Evolutionary conservation across 2,113 vertebrate species (phyloP), one percentile per base, ranked within the genome.

Genomic region (Phalacrocorax aristotelis): DNA sequence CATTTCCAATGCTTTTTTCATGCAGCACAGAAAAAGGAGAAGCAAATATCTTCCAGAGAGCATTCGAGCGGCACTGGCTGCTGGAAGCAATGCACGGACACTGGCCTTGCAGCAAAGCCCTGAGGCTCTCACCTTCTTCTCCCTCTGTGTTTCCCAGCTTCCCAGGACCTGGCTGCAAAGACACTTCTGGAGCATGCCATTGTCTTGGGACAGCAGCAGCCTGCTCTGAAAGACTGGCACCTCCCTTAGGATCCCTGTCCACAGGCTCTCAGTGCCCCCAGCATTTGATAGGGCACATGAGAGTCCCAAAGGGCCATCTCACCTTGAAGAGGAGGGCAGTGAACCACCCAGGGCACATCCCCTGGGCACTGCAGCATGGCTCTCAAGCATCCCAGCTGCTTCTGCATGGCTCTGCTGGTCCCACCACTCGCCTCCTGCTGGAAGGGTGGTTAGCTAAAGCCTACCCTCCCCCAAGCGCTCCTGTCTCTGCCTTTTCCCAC

Each of bases 11-110:
- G 44, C 3, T 58, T 58, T 57, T 54, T 25, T 62, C 42, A 27
- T 2, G 2, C 27, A 46, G 27, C 8, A 5, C 19, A 9, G 32
- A 26, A 58, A 83, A 52, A 78, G 38, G 32, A 90, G 40, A 23
- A 58, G 19, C 2, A 36, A 27, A 1, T 32, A 8, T 49, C 17
- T 30, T 40, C 44, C 4, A 12, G 49, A 11, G 2, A 18, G n/a
- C 42, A 13, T n/a, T 54, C 30, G 60, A 69, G 61, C 5, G 6
- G 36, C 1, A 12, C 38, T 3, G 26, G 36, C 30, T 3, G 0
- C 1, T 4, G 34, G 51, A 20, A 76, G 22, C 1, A 2, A 42
- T 12, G 26, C n/a, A 78, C 0, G 1, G 23, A 6, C 15, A 38
- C 8, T 34, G 58, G n/a, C 29, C 13, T 6, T 9, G 38, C 48